These are phyloP conservation scores for Hystrix brachyura DNA, from an alignment of 2,113 vertebrate genomes.

Conservation along the genomic window DNA sequence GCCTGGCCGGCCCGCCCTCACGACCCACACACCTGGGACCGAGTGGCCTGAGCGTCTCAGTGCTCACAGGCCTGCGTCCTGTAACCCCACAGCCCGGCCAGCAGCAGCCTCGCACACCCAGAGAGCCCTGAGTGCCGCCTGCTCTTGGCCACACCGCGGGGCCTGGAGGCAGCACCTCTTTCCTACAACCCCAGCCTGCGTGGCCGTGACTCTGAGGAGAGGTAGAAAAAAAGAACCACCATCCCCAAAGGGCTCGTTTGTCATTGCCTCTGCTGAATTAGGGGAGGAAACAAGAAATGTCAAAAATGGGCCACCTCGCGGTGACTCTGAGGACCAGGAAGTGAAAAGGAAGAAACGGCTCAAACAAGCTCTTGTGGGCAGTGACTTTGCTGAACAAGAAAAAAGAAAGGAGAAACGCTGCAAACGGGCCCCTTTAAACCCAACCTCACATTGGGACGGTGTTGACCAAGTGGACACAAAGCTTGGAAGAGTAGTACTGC, in stretches of 20 bases:
- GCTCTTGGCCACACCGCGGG: constrained; percentile 72
- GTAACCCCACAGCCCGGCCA: too few relatives aligned
- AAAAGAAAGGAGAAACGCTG: constrained; percentile 56
- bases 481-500: background rate
- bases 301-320: background rate
- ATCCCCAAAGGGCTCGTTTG: background rate
- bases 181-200: background rate
- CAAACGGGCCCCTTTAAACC: background rate
- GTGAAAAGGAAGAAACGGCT: constrained; percentile 29
- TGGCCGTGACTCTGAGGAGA: constrained; percentile 75
- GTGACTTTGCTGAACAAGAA: constrained; percentile 24
- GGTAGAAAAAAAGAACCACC: constrained; percentile 68
- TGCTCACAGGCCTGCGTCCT: too few relatives aligned
- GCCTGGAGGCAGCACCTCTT: constrained; percentile 71
- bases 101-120: too few relatives aligned
- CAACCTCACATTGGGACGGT: background rate
- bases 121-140: background rate
- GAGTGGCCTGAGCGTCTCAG: too few relatives aligned
- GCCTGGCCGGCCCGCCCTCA: too few relatives aligned
- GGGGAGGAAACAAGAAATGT: constrained; percentile 62
- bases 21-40: too few relatives aligned
- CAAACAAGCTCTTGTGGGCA: background rate
- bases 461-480: constrained; percentile 3
- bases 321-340: constrained; percentile 45
- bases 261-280: constrained; percentile 4